Percentiles rank a stretch among this genome's conserved stretches.
Conservation (phyloP, 1,140 invertebrate genomes). For the Zaprionus africanus region DNA sequence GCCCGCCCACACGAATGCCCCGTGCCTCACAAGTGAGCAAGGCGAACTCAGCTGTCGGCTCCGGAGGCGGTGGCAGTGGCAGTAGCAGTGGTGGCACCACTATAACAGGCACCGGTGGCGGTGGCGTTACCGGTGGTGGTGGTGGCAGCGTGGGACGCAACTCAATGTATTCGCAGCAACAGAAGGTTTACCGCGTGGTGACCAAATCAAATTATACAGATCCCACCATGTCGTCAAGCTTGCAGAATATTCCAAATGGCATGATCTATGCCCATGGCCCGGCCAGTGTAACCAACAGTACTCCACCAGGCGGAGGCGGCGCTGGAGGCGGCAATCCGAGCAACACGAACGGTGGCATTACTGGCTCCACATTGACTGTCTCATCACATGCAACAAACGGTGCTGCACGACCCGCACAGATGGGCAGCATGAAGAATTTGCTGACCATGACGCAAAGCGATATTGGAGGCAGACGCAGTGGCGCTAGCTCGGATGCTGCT, state of each 20-base stretch:
- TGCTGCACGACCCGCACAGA: slow-evolving; percentile 43
- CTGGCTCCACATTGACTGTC: slow-evolving; percentile 36
- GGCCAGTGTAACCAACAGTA: slow-evolving; percentile 47
- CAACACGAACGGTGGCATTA: slow-evolving; percentile 50
- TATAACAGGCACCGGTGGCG: slow-evolving; percentile 9
- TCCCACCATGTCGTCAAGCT: slow-evolving; percentile 78
- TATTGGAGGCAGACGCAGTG: slow-evolving; percentile 48
- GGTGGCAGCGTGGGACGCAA: slow-evolving; percentile 56
- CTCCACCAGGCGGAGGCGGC: slow-evolving; percentile 40
- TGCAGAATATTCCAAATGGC: slow-evolving; percentile 84
- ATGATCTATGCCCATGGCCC: slow-evolving; percentile 67
- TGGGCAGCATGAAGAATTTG: slow-evolving; percentile 78
- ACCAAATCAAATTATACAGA: slow-evolving; percentile 79
- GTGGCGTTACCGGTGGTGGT: slow-evolving; percentile 13
- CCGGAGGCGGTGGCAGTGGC: slow-evolving; percentile 29
- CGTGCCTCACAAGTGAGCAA: slow-evolving; percentile 73
- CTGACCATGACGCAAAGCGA: slow-evolving; percentile 77
- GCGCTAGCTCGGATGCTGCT: slow-evolving; percentile 50
- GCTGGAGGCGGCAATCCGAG: slow-evolving; percentile 25
- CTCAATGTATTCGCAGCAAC: slow-evolving; percentile 75
- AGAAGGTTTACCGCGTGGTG: slow-evolving; percentile 75
- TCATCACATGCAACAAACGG: slow-evolving; percentile 45
- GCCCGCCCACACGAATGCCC: slow-evolving; percentile 79
- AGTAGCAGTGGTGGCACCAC: slow-evolving; percentile 32
- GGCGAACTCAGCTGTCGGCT: slow-evolving; percentile 56